Conservation (phyloP, 1,140 invertebrate genomes). For the Hylaeus volcanicus region DNA sequence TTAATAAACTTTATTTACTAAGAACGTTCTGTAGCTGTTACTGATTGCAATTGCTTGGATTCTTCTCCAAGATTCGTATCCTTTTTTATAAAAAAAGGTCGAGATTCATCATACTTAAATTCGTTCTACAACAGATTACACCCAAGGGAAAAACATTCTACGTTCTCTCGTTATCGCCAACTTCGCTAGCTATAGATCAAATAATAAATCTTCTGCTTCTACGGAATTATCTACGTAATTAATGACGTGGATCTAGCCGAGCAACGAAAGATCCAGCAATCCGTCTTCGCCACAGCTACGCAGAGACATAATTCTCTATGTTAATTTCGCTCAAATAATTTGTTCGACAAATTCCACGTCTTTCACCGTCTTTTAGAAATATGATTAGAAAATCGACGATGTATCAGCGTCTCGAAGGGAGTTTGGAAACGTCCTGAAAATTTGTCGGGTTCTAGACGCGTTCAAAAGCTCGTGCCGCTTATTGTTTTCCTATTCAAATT, state of each 20-base stretch:
- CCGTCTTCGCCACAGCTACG: background rate
- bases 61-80: no score
- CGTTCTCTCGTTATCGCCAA: background rate
- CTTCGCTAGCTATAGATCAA: background rate
- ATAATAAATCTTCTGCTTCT: background rate
- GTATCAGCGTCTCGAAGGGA: no score
- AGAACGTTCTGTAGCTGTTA: no score
- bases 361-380: no score
- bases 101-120: background rate
- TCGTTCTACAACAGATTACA: background rate
- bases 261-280: background rate
- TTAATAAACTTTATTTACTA: no score
- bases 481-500: no score
- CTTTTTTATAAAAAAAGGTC: background rate
- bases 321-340: background rate
- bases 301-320: background rate
- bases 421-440: no score
- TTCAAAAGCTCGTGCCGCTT: no score
- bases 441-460: no score
- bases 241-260: background rate
- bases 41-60: no score
- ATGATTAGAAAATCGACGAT: no score
- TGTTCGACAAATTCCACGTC: no score
- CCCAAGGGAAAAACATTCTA: background rate
- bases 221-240: slow-evolving; percentile 3